Evolutionary conservation across 2,797 vertebrate genomes (phyloP), one percentile per base, ranked within the genome.

Genomic region (Thripadectes ignobilis): DNA sequence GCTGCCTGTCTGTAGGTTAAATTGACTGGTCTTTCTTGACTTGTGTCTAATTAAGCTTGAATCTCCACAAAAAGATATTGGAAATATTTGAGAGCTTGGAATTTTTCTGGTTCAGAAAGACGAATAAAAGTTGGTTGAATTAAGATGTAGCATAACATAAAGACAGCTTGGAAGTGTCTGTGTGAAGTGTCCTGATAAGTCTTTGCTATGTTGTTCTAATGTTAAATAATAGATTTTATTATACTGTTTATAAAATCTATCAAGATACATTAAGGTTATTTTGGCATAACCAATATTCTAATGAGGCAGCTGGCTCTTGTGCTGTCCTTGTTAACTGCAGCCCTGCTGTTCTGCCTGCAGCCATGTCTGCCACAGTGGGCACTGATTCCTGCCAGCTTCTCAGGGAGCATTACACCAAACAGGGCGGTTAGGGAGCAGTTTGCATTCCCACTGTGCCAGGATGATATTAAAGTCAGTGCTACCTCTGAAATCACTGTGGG

Each of bases 341-440:
- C 72, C 85, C 18, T 58, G 72, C 78, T 83, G 78, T 75, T 92
- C 71, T 24, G 61, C 57, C 80, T 91, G 72, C 67, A 79, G 68
- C 80, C 74, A 63, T 0, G 1, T 85, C 88, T 67, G 52, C 52
- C 52, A 54, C 78, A 72, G 46, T 61, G 59, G 74, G 71, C 59
- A 38, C 46, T 86, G 86, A 76, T 88, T 91, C 74, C 84, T 83
- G 75, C 52, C 84, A 89, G 81, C 54, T 86, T 86, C 91, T 87
- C 86, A 91, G 72, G 61, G 38, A 87, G 45, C 84, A 9, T 71
- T 76, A 21, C 52, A 67, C 62, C 57, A 65, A 89, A 29, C 20
- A 29, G 49, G 86, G 68, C 46, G 32, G 57, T 55, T 79, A 76
- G 77, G n/a, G 74, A 46, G 34, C 22, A 73, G 74, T 27, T 66